phyloP scores from a whole-genome alignment of 35 echinoderm and acorn worm genomes.

The Heliocidaris erythrogramma region DNA sequence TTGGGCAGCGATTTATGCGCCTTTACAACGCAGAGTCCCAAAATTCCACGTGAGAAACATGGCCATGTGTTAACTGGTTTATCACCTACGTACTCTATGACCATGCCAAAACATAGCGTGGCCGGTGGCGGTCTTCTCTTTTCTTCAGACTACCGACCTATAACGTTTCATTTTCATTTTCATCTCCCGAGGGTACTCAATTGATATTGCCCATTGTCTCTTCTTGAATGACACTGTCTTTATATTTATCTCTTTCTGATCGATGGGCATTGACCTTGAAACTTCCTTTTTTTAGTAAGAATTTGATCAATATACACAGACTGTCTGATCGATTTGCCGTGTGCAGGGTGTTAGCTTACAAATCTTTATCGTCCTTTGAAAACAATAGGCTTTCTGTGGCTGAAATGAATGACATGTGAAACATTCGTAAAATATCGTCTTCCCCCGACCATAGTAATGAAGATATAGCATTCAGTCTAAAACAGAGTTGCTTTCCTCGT shows the following conservation, averaged over 20 bases:
- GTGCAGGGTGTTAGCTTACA: not conserved
- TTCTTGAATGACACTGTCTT: not conserved
- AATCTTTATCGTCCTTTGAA: not conserved
- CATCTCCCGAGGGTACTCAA: not conserved
- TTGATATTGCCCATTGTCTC: not conserved
- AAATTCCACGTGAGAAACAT: too few species aligned
- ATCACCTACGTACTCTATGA: too few species aligned
- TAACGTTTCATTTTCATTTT: not conserved
- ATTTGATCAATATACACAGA: not conserved
- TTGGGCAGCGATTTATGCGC: too few species aligned
- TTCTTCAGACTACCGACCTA: not conserved
- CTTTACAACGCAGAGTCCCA: too few species aligned
- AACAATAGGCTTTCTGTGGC: not conserved
- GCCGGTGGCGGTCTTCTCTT: not conserved
- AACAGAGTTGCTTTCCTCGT: too few species aligned
- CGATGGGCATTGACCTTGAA: not conserved
- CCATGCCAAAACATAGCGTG: not conserved
- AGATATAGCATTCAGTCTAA: too few species aligned
- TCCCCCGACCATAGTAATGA: too few species aligned
- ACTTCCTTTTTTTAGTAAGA: not conserved
- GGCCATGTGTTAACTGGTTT: too few species aligned
- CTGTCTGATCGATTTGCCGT: not conserved
- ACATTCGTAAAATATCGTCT: not conserved
- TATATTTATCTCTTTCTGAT: not conserved
- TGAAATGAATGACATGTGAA: not conserved